These are phyloP conservation scores for Hybos culiciformis DNA, from an alignment of 2,888 invertebrate genomes.

Conservation along the genomic window DNA sequence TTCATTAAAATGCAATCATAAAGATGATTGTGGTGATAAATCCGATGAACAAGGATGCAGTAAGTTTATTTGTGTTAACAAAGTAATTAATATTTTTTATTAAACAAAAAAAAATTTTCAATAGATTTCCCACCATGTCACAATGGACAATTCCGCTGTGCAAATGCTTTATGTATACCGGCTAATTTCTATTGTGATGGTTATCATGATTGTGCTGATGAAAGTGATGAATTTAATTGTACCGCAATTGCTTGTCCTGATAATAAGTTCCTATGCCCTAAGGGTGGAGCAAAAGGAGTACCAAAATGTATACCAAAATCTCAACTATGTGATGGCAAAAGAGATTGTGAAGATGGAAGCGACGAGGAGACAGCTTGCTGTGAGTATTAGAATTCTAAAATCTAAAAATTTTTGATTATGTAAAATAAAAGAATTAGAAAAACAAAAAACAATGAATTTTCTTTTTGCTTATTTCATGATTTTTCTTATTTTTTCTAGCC, in stretches of 20 bases:
- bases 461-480: conserved; percentile 4
- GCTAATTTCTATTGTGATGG: conserved; percentile 66
- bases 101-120: conserved; percentile 9
- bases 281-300: conserved; percentile 52
- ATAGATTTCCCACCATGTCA: conserved; percentile 82
- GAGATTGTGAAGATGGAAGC: conserved; percentile 81
- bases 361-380: conserved; percentile 84
- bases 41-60: conserved; percentile 84
- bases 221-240: conserved; percentile 79
- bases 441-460: neutral
- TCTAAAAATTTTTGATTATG: neutral
- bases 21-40: conserved; percentile 80
- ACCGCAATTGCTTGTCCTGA: conserved; percentile 76
- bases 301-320: conserved; percentile 79
- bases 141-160: conserved; percentile 82
- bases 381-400: conserved; percentile 39
- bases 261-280: conserved; percentile 81
- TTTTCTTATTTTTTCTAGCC: conserved; percentile 41
- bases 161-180: conserved; percentile 87
- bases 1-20: conserved; percentile 69
- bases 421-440: neutral
- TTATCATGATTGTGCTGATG: conserved; percentile 82
- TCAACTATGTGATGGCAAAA: conserved; percentile 80
- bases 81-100: neutral
- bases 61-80: conserved; percentile 39